phyloP scores from a whole-genome alignment of 37 sponge, comb jelly and placozoan species.

The Axinella damicornis region DNA sequence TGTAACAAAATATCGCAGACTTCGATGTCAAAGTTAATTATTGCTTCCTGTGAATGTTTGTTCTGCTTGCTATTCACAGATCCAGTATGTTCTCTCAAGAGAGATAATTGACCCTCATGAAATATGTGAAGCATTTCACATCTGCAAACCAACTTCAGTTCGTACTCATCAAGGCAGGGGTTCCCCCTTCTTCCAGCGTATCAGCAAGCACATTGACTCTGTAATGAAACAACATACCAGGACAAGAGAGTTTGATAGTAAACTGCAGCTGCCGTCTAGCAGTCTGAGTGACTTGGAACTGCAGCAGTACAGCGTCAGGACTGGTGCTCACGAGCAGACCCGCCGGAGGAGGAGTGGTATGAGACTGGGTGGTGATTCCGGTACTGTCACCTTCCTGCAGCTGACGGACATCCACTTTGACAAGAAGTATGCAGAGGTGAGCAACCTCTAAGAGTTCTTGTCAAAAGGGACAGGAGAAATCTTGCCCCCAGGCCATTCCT shows the following conservation, averaged over 20 bases:
- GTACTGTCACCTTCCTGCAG: constrained; percentile 65
- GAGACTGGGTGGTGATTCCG: background rate
- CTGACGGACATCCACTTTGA: constrained; percentile 82
- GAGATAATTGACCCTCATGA: constrained; percentile 27
- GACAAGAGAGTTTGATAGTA: background rate
- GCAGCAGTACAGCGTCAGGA: background rate
- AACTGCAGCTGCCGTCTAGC: background rate
- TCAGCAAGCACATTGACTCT: no score
- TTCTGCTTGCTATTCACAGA: constrained; percentile 11
- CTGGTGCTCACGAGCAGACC: background rate
- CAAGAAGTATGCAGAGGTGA: constrained; percentile 49
- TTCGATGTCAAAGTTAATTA: no score
- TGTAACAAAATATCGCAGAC: no score
- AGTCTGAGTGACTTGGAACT: background rate
- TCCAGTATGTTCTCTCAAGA: constrained; percentile 46
- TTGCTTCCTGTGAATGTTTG: no score
- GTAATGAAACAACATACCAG: background rate
- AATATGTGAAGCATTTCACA: constrained; percentile 35
- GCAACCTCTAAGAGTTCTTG: no score
- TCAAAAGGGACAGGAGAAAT: no score
- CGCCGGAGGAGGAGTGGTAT: background rate
- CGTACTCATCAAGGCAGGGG: background rate
- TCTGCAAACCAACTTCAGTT: background rate
- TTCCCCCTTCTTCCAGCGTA: background rate
- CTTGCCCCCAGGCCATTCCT: no score